These are phyloP conservation scores for Drosophila saltans DNA, from an alignment of 1,140 invertebrate genomes.

Conservation along the genomic window DNA sequence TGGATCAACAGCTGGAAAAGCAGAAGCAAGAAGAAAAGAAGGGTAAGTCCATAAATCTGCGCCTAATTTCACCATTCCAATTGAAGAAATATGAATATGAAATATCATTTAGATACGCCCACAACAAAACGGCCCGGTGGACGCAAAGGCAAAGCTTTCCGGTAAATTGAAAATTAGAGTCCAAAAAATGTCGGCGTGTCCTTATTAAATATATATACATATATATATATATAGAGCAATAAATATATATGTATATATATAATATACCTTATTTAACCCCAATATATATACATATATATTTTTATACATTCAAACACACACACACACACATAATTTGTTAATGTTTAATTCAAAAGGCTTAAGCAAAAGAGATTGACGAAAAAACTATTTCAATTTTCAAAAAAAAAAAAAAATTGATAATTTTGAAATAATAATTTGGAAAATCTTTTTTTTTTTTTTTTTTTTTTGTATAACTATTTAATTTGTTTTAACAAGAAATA, in stretches of 20 bases:
- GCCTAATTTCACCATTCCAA: not conserved
- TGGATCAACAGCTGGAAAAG: not conserved
- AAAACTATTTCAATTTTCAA: not conserved
- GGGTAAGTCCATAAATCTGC: not conserved
- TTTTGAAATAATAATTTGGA: not conserved
- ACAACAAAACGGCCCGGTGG: not conserved
- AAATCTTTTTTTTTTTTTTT: not conserved
- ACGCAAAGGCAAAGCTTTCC: constrained; percentile 6
- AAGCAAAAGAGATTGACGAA: not conserved
- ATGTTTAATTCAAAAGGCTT: constrained; percentile 1
- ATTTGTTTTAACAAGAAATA: not conserved
- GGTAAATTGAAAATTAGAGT: not conserved
- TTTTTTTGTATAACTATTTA: not conserved
- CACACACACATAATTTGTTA: constrained; percentile 6
- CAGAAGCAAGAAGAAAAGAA: not conserved
- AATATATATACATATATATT: constrained; percentile 5
- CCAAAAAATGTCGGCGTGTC: not conserved
- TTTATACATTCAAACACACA: constrained; percentile 1
- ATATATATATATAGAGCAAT: not conserved
- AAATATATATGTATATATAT: not conserved
- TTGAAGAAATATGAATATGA: not conserved
- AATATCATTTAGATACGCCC: not conserved
- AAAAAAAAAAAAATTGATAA: not conserved
- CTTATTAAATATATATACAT: constrained; percentile 3
- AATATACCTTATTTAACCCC: not conserved